Evolutionary conservation across 2,888 invertebrate species (phyloP), one percentile per base, ranked within the genome.

Genomic region (Troides aeacus): DNA sequence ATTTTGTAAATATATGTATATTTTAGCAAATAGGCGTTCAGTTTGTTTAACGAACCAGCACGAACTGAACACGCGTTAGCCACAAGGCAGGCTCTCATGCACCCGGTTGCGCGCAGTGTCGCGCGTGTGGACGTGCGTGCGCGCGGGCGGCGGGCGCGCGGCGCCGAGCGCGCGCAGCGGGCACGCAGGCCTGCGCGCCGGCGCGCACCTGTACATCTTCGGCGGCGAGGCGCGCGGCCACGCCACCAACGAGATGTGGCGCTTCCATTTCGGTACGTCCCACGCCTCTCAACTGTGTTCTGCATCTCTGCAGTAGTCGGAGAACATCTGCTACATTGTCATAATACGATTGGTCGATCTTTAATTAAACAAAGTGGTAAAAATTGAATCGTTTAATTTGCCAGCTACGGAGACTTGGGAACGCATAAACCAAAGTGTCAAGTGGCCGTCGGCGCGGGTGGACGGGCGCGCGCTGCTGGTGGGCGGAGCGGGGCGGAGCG

Each of bases 351-450:
- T 30, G 30, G 5, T 39, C 10, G 39, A 39, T 6, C 1, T 39
- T 39, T 10, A 7, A 39, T 10, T 30, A 30, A 39, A 10, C 7
- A 39, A 39, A 50, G 15, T 0, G 18, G 8, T 18, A 18, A 8
- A 4, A 3, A 57, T n/a, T n/a, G n/a, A n/a, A 57, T 57, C 7
- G 10, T 46, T 61, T 5, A 30, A 56, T 68, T 42, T 50, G 21
- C 1, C 85, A 96, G 96, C 93, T 12, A 94, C 95, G 4, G 96
- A 96, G 85, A 93, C 93, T 8, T 97, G 97, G 96, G 96, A 97
- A 81, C 94, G 95, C 74, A 92, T 97, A 63, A 84, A 89, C 12
- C 94, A 95, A 62, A 94, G 94, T 21, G 81, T 94, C 61, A 93
- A 94, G 78, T 89, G 90, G 89, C 96, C 96, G 0, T 94, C 95